phyloP scores from a whole-genome alignment of 2,888 invertebrate species.

The Diploptera punctata region DNA sequence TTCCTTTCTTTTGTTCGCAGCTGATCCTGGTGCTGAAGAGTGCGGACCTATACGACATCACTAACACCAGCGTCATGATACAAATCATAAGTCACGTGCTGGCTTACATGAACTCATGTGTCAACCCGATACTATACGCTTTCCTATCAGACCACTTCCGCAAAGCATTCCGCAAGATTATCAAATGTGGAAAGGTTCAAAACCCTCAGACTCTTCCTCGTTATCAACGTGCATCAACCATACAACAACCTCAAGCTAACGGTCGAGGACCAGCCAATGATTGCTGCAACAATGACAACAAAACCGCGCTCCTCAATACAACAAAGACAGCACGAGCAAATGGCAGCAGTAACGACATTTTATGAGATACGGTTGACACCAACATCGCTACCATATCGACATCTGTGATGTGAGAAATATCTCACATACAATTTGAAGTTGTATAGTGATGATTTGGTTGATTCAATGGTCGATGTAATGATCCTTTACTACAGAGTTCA shows the following conservation, averaged over 20 bases:
- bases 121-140: constrained; percentile 94
- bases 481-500: no score
- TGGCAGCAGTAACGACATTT: constrained; percentile 12
- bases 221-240: constrained; percentile 26
- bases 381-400: constrained; percentile 14
- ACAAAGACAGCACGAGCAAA: constrained; percentile 47
- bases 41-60: constrained; percentile 72
- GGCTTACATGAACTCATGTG: constrained; percentile 94
- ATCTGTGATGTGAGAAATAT: constrained; percentile 4
- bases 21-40: constrained; percentile 81
- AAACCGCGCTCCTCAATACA: constrained; percentile 52
- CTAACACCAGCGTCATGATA: constrained; percentile 69
- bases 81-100: constrained; percentile 81
- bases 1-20: constrained; percentile 58
- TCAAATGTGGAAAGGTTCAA: constrained; percentile 44
- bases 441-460: no score
- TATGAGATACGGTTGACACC: not conserved
- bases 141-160: constrained; percentile 94
- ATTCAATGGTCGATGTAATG: no score
- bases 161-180: constrained; percentile 81
- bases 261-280: not conserved
- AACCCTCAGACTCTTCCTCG: not conserved
- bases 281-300: not conserved
- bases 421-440: not conserved
- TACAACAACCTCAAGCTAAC: constrained; percentile 19